A percentile compares a stretch with the other conserved stretches of the same genome.
These are phyloP conservation scores for Chymomyza procnemis DNA, from an alignment of 2,888 invertebrate species.

Conservation along the genomic window DNA sequence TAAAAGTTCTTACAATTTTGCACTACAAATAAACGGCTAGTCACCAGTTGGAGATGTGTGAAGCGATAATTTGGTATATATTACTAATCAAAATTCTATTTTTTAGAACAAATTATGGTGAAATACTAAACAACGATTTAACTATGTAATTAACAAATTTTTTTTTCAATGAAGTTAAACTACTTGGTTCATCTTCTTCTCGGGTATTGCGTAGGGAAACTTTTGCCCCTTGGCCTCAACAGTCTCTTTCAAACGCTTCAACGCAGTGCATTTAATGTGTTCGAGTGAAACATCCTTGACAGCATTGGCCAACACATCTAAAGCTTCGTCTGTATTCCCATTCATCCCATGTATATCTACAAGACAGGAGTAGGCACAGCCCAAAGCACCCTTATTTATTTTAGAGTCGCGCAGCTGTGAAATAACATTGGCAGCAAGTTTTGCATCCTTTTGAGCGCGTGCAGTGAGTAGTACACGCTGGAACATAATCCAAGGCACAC, in stretches of 20 bases:
- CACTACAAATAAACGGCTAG: no score
- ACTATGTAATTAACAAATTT: no score
- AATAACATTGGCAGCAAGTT: slow-evolving; percentile 78
- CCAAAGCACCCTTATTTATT: slow-evolving; percentile 80
- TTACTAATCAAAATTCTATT: no score
- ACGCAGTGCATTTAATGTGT: slow-evolving; percentile 82
- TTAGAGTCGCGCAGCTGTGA: slow-evolving; percentile 79
- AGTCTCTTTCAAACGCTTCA: slow-evolving; percentile 81
- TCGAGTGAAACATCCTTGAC: slow-evolving; percentile 80
- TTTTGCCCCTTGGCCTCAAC: slow-evolving; percentile 80
- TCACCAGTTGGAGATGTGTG: no score
- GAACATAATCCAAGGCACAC: slow-evolving; percentile 81
- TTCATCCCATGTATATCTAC: slow-evolving; percentile 80
- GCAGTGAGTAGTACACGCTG: slow-evolving; percentile 81
- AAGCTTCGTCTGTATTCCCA: slow-evolving; percentile 79
- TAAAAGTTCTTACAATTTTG: no score
- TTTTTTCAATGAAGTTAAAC: no score
- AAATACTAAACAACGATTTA: no score
- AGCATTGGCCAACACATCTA: slow-evolving; percentile 79
- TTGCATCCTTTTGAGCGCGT: slow-evolving; percentile 79
- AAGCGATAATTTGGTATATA: no score
- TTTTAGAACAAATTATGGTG: no score
- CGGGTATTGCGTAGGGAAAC: slow-evolving; percentile 82
- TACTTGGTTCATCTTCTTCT: no score
- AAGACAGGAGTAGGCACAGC: slow-evolving; percentile 81